Evolutionary conservation across 2,113 vertebrate genomes (phyloP).

Genomic region (Zootoca vivipara): DNA sequence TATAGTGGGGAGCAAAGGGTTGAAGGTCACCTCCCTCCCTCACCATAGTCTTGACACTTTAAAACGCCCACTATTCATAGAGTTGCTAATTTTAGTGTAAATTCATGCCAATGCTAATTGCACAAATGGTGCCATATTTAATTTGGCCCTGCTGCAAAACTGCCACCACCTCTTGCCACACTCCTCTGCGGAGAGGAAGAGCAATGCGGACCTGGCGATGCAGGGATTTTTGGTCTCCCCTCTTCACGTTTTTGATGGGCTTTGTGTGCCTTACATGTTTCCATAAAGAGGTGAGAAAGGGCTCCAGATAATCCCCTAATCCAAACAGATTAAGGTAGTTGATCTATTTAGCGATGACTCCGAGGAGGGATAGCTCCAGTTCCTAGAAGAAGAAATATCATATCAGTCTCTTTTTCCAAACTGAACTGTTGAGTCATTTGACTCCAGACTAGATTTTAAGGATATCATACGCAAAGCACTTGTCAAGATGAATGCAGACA

Average conservation of each 20-base stretch:
- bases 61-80: background rate
- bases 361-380: background rate
- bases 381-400: conserved; percentile 11
- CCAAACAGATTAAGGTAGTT: background rate
- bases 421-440: conserved; percentile 2
- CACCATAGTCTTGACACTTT: background rate
- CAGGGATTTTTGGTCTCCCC: background rate
- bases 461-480: background rate
- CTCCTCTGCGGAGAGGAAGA: background rate
- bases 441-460: conserved; percentile 21
- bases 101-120: too few species aligned
- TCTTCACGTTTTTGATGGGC: background rate
- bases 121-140: background rate
- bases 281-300: background rate
- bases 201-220: background rate
- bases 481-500: background rate
- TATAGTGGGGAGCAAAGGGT: too few species aligned
- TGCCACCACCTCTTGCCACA: background rate
- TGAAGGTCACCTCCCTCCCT: background rate
- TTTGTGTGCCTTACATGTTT: background rate
- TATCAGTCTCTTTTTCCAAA: background rate
- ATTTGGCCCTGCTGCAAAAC: background rate
- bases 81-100: background rate
- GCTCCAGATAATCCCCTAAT: background rate
- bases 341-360: background rate